These are phyloP conservation scores for Eupithecia insigniata DNA, from an alignment of 2,888 invertebrate species.

Conservation along the genomic window DNA sequence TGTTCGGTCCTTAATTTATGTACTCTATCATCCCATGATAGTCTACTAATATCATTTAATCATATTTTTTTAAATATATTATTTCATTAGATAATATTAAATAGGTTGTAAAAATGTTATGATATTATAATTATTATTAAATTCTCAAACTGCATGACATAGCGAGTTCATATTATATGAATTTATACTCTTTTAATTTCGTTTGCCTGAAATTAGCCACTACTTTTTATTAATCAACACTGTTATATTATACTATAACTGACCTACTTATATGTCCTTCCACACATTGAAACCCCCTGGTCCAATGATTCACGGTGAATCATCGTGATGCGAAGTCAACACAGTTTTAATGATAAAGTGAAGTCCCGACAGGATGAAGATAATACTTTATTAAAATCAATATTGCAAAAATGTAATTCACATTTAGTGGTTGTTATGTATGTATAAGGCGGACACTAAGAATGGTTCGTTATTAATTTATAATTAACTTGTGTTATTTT, in stretches of 20 bases:
- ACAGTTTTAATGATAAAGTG: background rate
- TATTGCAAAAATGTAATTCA: background rate
- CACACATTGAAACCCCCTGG: background rate
- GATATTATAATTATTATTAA: no score
- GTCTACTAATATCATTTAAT: no score
- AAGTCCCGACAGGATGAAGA: slow-evolving; percentile 13
- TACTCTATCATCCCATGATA: no score
- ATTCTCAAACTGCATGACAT: no score
- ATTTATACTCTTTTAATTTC: background rate
- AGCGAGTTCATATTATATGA: background rate
- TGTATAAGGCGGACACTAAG: background rate
- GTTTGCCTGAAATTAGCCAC: slow-evolving; percentile 5
- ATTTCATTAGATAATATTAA: no score
- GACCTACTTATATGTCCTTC: background rate
- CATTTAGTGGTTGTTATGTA: background rate
- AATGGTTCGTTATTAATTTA: background rate
- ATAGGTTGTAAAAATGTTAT: no score
- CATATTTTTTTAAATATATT: no score
- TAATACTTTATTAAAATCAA: background rate
- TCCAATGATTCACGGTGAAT: slow-evolving; percentile 6
- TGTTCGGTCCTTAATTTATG: no score
- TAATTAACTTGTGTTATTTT: background rate
- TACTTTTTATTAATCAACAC: background rate
- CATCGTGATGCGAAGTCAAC: background rate
- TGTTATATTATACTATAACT: background rate